Conservation (phyloP, 1,140 invertebrate genomes). For the Microplitis mediator region DNA sequence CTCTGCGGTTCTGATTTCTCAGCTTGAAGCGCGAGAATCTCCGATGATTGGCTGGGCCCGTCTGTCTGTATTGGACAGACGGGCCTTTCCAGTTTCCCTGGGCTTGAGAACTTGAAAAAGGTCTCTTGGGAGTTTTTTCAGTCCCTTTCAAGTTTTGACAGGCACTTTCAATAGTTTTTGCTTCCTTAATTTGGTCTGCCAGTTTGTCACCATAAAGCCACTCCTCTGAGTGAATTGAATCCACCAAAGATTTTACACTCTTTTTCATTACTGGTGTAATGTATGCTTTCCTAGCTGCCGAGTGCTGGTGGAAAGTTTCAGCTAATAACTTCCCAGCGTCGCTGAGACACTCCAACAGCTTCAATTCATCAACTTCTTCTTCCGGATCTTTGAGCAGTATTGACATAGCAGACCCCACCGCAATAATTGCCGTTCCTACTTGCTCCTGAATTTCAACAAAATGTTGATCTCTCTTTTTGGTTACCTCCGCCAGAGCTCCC, state of each 20-base stretch:
- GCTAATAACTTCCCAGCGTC: constrained; percentile 27
- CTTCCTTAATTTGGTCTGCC: constrained; percentile 15
- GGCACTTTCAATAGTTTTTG: constrained; percentile 27
- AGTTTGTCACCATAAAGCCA: constrained; percentile 37
- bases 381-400: background rate
- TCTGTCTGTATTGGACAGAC: constrained; percentile 15
- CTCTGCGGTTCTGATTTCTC: constrained; percentile 20
- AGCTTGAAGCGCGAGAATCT: background rate
- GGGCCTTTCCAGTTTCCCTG: constrained; percentile 29
- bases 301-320: constrained; percentile 36
- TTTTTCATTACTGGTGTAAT: constrained; percentile 26
- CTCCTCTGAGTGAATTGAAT: constrained; percentile 37
- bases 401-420: background rate
- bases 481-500: too few species aligned
- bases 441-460: constrained; percentile 26
- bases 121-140: background rate
- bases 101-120: background rate
- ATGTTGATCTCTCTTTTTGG: constrained; percentile 29
- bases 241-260: constrained; percentile 37
- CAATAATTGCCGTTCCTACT: constrained; percentile 23
- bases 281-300: constrained; percentile 26
- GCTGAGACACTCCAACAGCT: background rate
- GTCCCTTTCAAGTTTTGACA: constrained; percentile 22
- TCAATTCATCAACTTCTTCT: background rate
- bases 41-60: background rate